phyloP scores from a whole-genome alignment of 2,888 invertebrate genomes.

The Sinohyriopsis cumingii region DNA sequence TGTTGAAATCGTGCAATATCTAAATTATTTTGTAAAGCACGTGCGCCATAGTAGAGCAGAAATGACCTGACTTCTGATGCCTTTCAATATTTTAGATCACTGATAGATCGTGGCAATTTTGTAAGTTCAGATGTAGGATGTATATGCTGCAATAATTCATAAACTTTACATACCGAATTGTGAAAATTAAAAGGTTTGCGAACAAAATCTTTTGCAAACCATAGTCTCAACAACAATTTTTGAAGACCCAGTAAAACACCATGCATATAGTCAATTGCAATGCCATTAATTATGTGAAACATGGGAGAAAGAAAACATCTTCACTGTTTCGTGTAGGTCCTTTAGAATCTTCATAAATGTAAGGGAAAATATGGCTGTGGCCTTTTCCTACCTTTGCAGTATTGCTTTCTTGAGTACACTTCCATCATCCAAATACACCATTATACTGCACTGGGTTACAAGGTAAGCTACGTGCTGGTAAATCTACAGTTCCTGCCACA shows the following conservation, averaged over 20 bases:
- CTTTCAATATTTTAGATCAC: slow-evolving; percentile 14
- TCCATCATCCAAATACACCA: slow-evolving; percentile 16
- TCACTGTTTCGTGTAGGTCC: slow-evolving; percentile 7
- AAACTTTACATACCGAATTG: background rate
- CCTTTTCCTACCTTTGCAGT: slow-evolving; percentile 15
- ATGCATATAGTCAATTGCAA: slow-evolving; percentile 24
- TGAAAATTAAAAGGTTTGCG: background rate
- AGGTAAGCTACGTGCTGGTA: slow-evolving; percentile 13
- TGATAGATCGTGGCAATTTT: slow-evolving; percentile 5
- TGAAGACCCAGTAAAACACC: slow-evolving; percentile 15
- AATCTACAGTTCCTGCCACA: slow-evolving; percentile 11
- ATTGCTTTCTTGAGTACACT: slow-evolving; percentile 12
- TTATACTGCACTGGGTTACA: slow-evolving; percentile 18
- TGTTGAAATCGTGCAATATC: slow-evolving; percentile 2
- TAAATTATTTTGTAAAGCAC: slow-evolving; percentile 1
- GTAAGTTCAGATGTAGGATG: slow-evolving; percentile 2
- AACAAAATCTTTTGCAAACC: slow-evolving; percentile 8
- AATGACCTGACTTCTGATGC: slow-evolving; percentile 9
- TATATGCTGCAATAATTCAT: slow-evolving; percentile 1
- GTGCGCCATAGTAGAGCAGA: slow-evolving; percentile 4
- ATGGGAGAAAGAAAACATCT: slow-evolving; percentile 2
- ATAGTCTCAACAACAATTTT: slow-evolving; percentile 11
- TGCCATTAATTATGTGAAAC: slow-evolving; percentile 10
- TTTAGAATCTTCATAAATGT: background rate
- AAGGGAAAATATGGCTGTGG: slow-evolving; percentile 10